Evolutionary conservation across 2,888 invertebrate species (phyloP).

Genomic region (Hoplodrina blanda): DNA sequence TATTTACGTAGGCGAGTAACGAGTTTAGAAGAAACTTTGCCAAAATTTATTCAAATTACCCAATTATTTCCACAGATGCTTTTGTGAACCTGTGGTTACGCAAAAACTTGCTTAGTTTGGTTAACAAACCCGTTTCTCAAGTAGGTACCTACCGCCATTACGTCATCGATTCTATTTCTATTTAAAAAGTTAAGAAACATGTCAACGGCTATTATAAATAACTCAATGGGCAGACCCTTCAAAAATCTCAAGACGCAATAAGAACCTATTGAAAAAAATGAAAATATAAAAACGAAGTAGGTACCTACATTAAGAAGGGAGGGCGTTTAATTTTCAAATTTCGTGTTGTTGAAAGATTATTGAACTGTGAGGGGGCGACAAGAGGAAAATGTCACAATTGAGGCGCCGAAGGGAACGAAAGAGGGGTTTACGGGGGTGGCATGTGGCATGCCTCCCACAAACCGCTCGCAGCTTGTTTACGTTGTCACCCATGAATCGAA

Average conservation of each 20-base stretch:
- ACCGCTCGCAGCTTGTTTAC: constrained; percentile 79
- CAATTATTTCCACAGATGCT: constrained; percentile 32
- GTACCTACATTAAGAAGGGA: constrained; percentile 44
- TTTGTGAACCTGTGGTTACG: constrained; percentile 31
- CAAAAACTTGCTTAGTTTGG: constrained; percentile 32
- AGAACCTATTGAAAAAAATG: constrained; percentile 26
- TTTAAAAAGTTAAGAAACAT: constrained; percentile 32
- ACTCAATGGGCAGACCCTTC: constrained; percentile 31
- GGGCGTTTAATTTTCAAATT: constrained; percentile 77
- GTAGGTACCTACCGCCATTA: constrained; percentile 18
- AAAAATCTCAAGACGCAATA: constrained; percentile 45
- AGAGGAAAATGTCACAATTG: constrained; percentile 86
- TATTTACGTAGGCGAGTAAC: constrained; percentile 29
- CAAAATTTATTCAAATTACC: constrained; percentile 34
- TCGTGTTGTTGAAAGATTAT: constrained; percentile 79
- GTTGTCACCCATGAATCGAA: constrained; percentile 80
- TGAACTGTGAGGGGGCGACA: constrained; percentile 79
- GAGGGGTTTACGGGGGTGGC: constrained; percentile 52
- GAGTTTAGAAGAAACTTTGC: constrained; percentile 30
- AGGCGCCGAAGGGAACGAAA: constrained; percentile 68
- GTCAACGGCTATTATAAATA: constrained; percentile 30
- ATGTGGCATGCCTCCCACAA: constrained; percentile 64
- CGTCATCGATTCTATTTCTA: constrained; percentile 29
- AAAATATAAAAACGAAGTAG: constrained; percentile 33
- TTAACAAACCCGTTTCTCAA: constrained; percentile 38